Evolutionary conservation across 2,797 vertebrate species (phyloP), one percentile per base, ranked within the genome.

Genomic region (Steatocranus sp.): DNA sequence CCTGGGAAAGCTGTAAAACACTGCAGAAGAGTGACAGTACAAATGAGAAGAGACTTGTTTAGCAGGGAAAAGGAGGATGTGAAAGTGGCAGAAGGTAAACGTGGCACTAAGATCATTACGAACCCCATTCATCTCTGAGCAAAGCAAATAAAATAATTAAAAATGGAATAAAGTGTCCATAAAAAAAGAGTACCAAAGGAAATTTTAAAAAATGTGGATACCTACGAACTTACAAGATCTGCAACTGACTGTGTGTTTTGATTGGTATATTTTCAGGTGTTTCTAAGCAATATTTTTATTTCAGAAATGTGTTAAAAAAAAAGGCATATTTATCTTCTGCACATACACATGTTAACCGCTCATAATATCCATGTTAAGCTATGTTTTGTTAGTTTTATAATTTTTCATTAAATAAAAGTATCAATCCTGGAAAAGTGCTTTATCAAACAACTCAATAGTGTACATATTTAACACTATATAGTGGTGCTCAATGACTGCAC

Each of bases 1-100:
- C 96, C 83, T 76, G 96, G 95, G 96, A 95, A 90, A 87, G 90
- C 81, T 76, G 84, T 88, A 91, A 93, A 94, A 93, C 79, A 89
- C 92, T 90, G 90, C 83, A 91, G 83, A 89, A 91, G 92, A 92
- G 92, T 87, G 90, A 93, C 94, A 91, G 91, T 76, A 91, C 81
- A 90, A 92, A 93, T 88, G 90, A 93, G 88, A 91, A 87, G 88
- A 86, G 30, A 66, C 75, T 84, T 83, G 86, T 88, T 87, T 54
- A 75, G 76, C 76, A 63, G 80, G 48, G 25, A 79, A 86, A 58
- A 23, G 78, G 27, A 77, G 74, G 73, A 63, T 83, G 75, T 86
- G 63, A 83, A 43, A 83, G 75, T 86, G 78, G 78, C 46, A 75
- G 74, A 78, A 63, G 79, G 78, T 75, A 75, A 85, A 86, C 7